Evolutionary conservation across 1,140 invertebrate genomes (phyloP), one percentile per base, ranked within the genome.

Genomic region (Ceratosolen fusciceps): DNA sequence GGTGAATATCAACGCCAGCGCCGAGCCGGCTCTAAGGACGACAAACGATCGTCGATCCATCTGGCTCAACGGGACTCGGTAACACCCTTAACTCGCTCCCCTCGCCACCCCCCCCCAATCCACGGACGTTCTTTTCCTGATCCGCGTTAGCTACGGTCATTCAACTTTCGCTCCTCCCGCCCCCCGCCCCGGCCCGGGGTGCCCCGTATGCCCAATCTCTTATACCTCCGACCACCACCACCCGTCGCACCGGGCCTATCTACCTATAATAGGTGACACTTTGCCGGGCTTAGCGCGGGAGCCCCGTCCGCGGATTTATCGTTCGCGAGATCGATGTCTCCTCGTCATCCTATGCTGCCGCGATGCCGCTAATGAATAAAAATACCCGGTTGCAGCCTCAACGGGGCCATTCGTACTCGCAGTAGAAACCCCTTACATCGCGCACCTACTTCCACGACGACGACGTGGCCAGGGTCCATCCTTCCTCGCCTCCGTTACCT

Each of bases 11-110:
- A 89, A 90, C 87, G 86, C 84, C 67, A 65, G 82, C 74, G 54
- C n/a, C 73, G n/a, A n/a, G n/a, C n/a, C n/a, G n/a, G 83, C 84
- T 84, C 86, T 90, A 89, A 90, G 88, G 88, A 90, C 88, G 88
- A 90, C 86, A 90, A 90, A 89, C 87, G 88, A 89, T 90, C 85
- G 86, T 81, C 89, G 84, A 90, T 90, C 87, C 86, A 89, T 90
- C 88, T 89, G 87, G 89, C 89, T 90, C 88, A 89, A 86, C 82
- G 84, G 82, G 82, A 86, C 85, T 84, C 52, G 82, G 79, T 85
- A 86, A 84, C 86, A 83, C 84, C 84, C 60, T 62, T 62, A 49
- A 49, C 16, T 21, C 47, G 31, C 10, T 29, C 77, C 79, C 72
- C 54, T 56, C 43, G 52, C 26, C 26, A 34, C 16, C 10, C 47